Percentiles rank a stretch among this genome's conserved stretches.
phyloP scores from a whole-genome alignment of 2,797 vertebrate genomes.

The Erpetoichthys calabaricus region DNA sequence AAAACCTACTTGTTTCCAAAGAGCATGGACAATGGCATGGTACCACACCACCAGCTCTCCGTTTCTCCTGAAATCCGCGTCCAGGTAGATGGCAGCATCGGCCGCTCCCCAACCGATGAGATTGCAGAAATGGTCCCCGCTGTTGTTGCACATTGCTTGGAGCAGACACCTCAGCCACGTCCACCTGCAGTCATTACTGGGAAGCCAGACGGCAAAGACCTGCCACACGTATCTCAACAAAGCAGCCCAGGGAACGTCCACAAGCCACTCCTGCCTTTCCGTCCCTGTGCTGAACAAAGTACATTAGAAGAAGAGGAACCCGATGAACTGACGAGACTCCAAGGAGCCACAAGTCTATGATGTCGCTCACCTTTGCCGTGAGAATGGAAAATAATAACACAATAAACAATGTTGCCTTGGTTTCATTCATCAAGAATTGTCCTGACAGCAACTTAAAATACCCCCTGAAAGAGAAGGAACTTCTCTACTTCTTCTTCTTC shows the following conservation, averaged over 20 bases:
- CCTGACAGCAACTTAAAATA: not conserved
- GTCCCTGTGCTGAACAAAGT: conserved; percentile 15
- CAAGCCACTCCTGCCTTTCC: conserved; percentile 9
- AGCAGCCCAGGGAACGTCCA: conserved; percentile 22
- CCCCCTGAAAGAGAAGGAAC: not conserved
- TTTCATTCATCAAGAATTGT: too few species aligned
- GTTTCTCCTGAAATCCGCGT: conserved; percentile 90
- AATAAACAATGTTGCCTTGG: too few species aligned
- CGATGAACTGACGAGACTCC: conserved; percentile 71
- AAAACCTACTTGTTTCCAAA: conserved; percentile 94
- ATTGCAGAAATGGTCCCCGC: conserved; percentile 73
- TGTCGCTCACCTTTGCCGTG: conserved; percentile 25
- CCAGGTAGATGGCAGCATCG: conserved; percentile 96
- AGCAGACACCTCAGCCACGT: conserved; percentile 10
- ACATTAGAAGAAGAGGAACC: conserved; percentile 26
- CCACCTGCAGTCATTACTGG: conserved; percentile 4
- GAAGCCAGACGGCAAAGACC: conserved; percentile 18
- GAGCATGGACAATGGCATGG: conserved; percentile 69
- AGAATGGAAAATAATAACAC: conserved; percentile 4
- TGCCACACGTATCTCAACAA: conserved; percentile 16
- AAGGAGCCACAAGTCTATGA: conserved; percentile 42
- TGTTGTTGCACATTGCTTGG: conserved; percentile 20
- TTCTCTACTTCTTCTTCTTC: not conserved
- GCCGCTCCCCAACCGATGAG: conserved; percentile 89
- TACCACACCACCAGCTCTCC: conserved; percentile 86